phyloP scores from a whole-genome alignment of 2,888 invertebrate genomes.

The Leptinotarsa juncta region DNA sequence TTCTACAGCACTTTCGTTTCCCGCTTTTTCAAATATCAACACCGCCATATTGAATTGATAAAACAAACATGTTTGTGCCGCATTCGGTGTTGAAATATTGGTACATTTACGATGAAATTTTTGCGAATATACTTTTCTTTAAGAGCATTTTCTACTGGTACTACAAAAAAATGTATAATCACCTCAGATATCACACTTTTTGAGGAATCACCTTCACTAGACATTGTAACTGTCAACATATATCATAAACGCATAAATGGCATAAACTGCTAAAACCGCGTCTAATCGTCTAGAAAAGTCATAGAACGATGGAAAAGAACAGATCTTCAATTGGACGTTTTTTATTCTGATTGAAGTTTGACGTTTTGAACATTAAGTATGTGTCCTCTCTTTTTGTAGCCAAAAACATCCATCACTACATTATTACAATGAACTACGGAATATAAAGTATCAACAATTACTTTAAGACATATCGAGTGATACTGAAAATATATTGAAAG shows the following conservation, averaged over 20 bases:
- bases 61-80: slow-evolving; percentile 25
- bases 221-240: slow-evolving; percentile 62
- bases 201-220: slow-evolving; percentile 65
- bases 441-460: too few species aligned
- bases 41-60: slow-evolving; percentile 64
- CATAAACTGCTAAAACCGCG: slow-evolving; percentile 49
- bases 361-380: too few species aligned
- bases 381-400: too few species aligned
- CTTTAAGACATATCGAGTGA: too few species aligned
- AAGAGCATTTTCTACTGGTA: slow-evolving; percentile 1
- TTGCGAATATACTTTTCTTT: not conserved
- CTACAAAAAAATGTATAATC: slow-evolving; percentile 37
- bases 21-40: slow-evolving; percentile 66
- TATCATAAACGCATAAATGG: slow-evolving; percentile 45
- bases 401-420: too few species aligned
- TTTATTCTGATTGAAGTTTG: too few species aligned
- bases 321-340: too few species aligned
- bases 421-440: too few species aligned
- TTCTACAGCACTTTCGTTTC: slow-evolving; percentile 55
- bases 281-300: slow-evolving; percentile 54
- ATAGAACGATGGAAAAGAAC: slow-evolving; percentile 44
- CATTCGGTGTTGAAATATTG: slow-evolving; percentile 56
- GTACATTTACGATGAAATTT: slow-evolving; percentile 49
- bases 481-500: too few species aligned
- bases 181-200: slow-evolving; percentile 64